These are phyloP conservation scores for Megaleporinus macrocephalus DNA, from an alignment of 2,113 vertebrate genomes.

Conservation along the genomic window DNA sequence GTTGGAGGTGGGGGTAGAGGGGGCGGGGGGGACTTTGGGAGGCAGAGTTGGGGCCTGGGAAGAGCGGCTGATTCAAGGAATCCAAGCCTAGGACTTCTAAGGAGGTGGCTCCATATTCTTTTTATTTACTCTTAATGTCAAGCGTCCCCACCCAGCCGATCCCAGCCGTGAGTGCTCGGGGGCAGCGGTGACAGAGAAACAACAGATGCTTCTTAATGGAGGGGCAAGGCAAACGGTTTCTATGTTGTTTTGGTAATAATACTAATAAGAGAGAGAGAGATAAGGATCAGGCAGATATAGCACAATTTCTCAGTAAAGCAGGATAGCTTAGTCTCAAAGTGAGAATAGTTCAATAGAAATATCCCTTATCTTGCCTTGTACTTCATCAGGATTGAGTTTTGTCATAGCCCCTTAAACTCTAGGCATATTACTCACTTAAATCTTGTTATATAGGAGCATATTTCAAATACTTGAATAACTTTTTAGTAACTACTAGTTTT, in stretches of 20 bases:
- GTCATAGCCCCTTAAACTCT: no score
- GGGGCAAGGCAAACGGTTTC: background rate
- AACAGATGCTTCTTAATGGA: constrained; percentile 56
- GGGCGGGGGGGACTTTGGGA: constrained; percentile 47
- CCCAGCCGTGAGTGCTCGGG: constrained; percentile 20
- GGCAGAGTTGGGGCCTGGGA: constrained; percentile 60
- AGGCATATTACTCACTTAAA: no score
- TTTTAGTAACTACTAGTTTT: no score
- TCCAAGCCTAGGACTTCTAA: constrained; percentile 15
- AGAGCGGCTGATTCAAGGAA: constrained; percentile 1
- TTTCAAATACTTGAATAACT: no score
- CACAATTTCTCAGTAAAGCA: background rate
- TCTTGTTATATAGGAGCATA: no score
- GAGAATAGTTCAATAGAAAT: background rate
- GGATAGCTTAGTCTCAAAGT: background rate
- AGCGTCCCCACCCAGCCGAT: constrained; percentile 31
- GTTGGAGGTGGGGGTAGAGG: no score
- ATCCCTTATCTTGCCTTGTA: background rate
- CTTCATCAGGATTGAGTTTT: background rate
- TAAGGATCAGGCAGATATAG: background rate
- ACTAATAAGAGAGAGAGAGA: background rate
- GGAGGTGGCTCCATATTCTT: constrained; percentile 29
- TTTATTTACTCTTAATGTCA: constrained; percentile 57
- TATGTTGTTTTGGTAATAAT: constrained; percentile 18
- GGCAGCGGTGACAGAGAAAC: constrained; percentile 45